These are phyloP conservation scores for Aphaenogaster floridana DNA, from an alignment of 1,140 invertebrate genomes.

Conservation along the genomic window DNA sequence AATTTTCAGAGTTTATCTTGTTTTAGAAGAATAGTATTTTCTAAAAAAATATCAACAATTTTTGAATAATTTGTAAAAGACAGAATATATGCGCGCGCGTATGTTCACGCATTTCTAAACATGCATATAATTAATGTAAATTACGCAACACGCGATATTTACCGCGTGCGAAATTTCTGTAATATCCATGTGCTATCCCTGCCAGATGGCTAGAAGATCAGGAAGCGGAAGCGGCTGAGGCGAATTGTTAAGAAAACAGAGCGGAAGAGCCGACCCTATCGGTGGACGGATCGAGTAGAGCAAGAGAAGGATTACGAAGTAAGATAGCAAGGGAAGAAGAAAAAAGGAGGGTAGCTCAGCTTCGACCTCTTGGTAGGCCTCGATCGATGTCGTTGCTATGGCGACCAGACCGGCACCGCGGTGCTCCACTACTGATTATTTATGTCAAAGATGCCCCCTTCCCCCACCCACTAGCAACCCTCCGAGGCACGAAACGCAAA, in stretches of 20 bases:
- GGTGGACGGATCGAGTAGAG: neutral
- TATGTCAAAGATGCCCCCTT: slow-evolving; percentile 86
- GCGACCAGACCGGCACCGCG: slow-evolving; percentile 79
- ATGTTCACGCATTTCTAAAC: neutral
- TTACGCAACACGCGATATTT: neutral
- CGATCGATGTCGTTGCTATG: slow-evolving; percentile 85
- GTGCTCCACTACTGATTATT: slow-evolving; percentile 86
- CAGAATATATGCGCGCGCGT: neutral
- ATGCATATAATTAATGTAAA: neutral
- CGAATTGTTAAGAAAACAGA: slow-evolving; percentile 47
- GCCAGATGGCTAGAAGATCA: neutral
- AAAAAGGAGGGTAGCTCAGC: slow-evolving; percentile 63
- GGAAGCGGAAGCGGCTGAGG: slow-evolving; percentile 49
- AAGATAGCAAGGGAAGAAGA: slow-evolving; percentile 48
- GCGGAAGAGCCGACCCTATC: slow-evolving; percentile 42
- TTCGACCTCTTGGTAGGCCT: slow-evolving; percentile 76
- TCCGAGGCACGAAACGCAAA: slow-evolving; percentile 77
- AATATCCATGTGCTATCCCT: neutral
- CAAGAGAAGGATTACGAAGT: neutral
- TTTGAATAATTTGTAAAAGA: neutral
- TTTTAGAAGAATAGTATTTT: neutral
- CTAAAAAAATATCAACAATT: neutral
- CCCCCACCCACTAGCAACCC: slow-evolving; percentile 11
- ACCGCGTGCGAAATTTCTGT: neutral
- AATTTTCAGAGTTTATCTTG: neutral